These are phyloP conservation scores for Scopus umbretta DNA, from an alignment of 2,113 vertebrate species.

Conservation along the genomic window DNA sequence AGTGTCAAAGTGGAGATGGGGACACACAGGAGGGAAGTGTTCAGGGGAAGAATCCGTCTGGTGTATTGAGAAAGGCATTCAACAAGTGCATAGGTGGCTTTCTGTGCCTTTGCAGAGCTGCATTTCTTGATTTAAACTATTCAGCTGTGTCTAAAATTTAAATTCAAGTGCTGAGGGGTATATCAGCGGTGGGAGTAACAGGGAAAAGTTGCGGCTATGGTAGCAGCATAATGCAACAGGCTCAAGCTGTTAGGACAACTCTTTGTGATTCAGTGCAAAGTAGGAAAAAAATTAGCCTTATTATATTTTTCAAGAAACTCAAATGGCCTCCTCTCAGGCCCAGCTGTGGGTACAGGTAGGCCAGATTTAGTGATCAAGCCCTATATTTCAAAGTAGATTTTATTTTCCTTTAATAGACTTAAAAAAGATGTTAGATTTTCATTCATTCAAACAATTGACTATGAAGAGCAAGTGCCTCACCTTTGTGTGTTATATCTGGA, in stretches of 20 bases:
- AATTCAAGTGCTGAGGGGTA: background rate
- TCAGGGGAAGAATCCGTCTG: background rate
- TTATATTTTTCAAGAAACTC: background rate
- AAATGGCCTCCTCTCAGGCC: background rate
- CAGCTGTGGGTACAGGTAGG: background rate
- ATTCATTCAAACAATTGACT: background rate
- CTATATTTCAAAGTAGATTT: background rate
- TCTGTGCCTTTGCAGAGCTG: background rate
- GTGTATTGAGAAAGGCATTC: background rate
- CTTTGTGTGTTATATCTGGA: background rate
- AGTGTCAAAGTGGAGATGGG: background rate
- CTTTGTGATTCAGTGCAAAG: background rate
- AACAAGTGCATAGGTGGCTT: background rate
- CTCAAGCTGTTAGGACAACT: slow-evolving; percentile 3
- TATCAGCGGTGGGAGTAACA: background rate
- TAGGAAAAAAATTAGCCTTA: background rate
- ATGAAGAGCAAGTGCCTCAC: background rate
- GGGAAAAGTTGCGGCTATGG: background rate
- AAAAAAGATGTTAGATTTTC: background rate
- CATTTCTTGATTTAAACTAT: background rate
- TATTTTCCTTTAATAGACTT: background rate
- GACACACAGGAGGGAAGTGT: background rate
- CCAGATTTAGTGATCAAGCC: background rate
- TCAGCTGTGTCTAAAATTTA: background rate
- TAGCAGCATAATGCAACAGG: background rate